Evolutionary conservation across 2,113 vertebrate species (phyloP), one percentile per base, ranked within the genome.

Genomic region (Puntigrus tetrazona): DNA sequence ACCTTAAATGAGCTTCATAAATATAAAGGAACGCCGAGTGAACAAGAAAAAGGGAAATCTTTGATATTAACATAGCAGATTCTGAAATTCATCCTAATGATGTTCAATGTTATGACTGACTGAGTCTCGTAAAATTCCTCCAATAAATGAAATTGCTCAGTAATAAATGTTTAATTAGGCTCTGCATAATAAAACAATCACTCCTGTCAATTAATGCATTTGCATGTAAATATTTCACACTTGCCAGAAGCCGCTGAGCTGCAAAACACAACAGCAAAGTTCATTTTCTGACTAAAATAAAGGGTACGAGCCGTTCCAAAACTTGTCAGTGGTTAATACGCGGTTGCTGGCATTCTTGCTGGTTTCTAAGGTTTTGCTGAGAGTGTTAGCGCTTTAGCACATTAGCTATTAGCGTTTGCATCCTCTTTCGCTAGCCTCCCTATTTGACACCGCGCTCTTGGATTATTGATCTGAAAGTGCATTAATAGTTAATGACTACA

Each of bases 401-500:
- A 18, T 67, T 67, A 67, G 63, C 29, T 34, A 4, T 52, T 76
- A 79, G 57, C 16, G 13, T 61, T 59, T 59, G 25, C 57, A 10
- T 29, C 25, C 61, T 82, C n/a, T 43, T 52, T 45, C 22, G 55
- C 34, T 16, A 18, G 7, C 70, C 47, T 69, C 55, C 36, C 16
- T 8, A 69, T 77, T 86, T 83, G 61, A 31, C 27, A 67, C 63
- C 43, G 82, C 16, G 34, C 61, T 85, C 59, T 22, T 77, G 81
- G 31, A 73, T 69, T 70, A 85, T 85, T 78, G 88, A 87, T 87
- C 83, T 84, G 36, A 76, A 57, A 55, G n/a, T 72, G 59, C 72
- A 75, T 89, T 88, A 90, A 89, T 89, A 88, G 82, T 91, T 88
- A 89, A 90, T 47, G 85, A 87, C 83, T 31, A 67, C 78, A 82